Base-by-base conservation (phyloP, 2,113 vertebrate genomes). In the Aphelocoma coerulescens region DNA sequence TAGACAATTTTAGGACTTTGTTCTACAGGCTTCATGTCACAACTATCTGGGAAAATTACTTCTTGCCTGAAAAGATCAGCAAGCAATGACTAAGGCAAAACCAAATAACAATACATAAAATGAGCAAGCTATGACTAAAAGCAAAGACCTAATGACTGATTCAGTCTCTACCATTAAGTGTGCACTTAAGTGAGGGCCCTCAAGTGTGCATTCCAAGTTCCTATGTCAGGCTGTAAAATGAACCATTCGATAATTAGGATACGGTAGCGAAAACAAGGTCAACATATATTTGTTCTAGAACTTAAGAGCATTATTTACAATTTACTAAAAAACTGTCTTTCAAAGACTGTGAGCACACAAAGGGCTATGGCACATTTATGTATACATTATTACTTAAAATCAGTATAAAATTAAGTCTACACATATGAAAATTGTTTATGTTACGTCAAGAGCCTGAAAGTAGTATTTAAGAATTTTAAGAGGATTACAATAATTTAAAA, bases 281-380 rank as follows among this genome's bases (percentile, higher is more conserved):
- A 96, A 97, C 55, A 48, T 92, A 33, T 90, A 97, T 80, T 93
- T 97, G 89, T 89, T 93, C 82, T 95, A 95, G 80, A 97, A 96
- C 91, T 97, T 67, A 71, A 58, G 86, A 85, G 92, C 93, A 95
- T 96, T 97, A 98, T 98, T 97, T 98, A 98, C 97, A 98, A 80
- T 41, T 92, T 89, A 92, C 96, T 98, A 97, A 91, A 97, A 98
- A 97, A 97, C 90, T 97, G 96, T 95, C 69, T 97, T 94, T 95
- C 85, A 63, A 95, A 88, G 89, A 97, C 92, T 72, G 94, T 93
- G 94, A 95, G 93, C 92, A 88, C 94, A 97, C 91, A 88, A 95
- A 97, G 97, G 96, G 75, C 89, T 97, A 98, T 98, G 98, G 97
- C 97, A 98, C 97, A 93, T 96, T 87, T 91, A 95, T 91, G 81